phyloP scores from a whole-genome alignment of 2,113 vertebrate species.

The Xiphophorus couchianus region DNA sequence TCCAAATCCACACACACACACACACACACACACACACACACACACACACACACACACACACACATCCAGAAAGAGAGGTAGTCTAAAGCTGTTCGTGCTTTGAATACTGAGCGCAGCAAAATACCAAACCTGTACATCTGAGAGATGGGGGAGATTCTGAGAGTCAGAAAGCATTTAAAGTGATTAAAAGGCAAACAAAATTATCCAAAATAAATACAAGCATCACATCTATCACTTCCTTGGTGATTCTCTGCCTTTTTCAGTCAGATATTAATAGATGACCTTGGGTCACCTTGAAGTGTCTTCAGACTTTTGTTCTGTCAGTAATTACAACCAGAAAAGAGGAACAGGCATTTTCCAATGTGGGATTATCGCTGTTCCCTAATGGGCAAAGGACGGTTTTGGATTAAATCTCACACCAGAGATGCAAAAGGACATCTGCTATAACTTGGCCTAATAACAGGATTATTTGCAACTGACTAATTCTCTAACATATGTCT shows the following conservation, averaged over 20 bases:
- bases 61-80: slow-evolving; percentile 43
- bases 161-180: slow-evolving; percentile 21
- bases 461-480: slow-evolving; percentile 34
- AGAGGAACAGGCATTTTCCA: slow-evolving; percentile 37
- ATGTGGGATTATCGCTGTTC: slow-evolving; percentile 59
- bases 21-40: background rate
- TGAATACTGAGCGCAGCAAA: slow-evolving; percentile 72
- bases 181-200: slow-evolving; percentile 25
- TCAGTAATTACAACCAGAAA: slow-evolving; percentile 6
- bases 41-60: slow-evolving; percentile 8
- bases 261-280: slow-evolving; percentile 8
- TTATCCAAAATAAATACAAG: background rate
- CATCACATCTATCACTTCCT: background rate
- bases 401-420: slow-evolving; percentile 62
- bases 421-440: slow-evolving; percentile 63
- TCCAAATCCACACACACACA: slow-evolving; percentile 20
- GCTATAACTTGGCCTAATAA: slow-evolving; percentile 54
- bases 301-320: slow-evolving; percentile 2
- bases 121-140: slow-evolving; percentile 44
- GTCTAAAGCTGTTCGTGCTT: slow-evolving; percentile 68
- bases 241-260: background rate
- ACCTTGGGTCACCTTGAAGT: slow-evolving; percentile 49
- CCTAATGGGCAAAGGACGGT: slow-evolving; percentile 23
- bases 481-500: slow-evolving; percentile 40
- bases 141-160: slow-evolving; percentile 33